These are phyloP conservation scores for Noturus placidus DNA, from an alignment of 2,113 vertebrate genomes.

Conservation along the genomic window DNA sequence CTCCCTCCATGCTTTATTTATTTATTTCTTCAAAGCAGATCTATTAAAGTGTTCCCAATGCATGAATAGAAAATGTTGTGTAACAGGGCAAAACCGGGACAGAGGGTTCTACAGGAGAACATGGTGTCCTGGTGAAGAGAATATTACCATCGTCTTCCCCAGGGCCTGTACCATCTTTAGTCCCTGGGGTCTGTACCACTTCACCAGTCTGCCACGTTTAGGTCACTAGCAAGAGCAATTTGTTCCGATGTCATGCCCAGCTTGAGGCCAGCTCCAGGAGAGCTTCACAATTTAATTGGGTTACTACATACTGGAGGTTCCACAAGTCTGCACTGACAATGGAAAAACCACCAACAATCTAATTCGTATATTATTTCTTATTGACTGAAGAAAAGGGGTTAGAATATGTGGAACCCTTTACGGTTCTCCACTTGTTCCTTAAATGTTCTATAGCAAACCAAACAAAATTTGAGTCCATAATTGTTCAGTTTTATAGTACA, in stretches of 20 bases:
- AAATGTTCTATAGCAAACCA: background rate
- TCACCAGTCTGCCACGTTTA: slow-evolving; percentile 17
- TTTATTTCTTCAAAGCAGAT: slow-evolving; percentile 43
- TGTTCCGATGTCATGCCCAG: slow-evolving; percentile 23
- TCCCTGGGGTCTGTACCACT: slow-evolving; percentile 3
- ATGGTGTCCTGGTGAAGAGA: background rate
- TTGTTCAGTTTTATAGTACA: background rate
- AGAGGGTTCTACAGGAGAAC: background rate
- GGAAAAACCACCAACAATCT: background rate
- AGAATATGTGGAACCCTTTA: background rate
- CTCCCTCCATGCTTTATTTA: background rate
- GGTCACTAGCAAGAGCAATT: slow-evolving; percentile 9
- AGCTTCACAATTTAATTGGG: slow-evolving; percentile 15
- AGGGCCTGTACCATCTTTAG: background rate
- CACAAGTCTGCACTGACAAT: background rate
- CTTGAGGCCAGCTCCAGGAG: slow-evolving; percentile 10
- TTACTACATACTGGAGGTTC: background rate
- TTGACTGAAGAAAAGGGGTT: background rate
- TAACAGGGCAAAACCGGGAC: slow-evolving; percentile 9
- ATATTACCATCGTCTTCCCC: background rate
- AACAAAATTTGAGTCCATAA: background rate
- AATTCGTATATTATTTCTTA: background rate
- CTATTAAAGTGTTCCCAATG: slow-evolving; percentile 3
- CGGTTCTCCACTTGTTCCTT: background rate
- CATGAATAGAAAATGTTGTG: slow-evolving; percentile 21